phyloP scores from a whole-genome alignment of 2,113 vertebrate genomes.

The Hemicordylus capensis region DNA sequence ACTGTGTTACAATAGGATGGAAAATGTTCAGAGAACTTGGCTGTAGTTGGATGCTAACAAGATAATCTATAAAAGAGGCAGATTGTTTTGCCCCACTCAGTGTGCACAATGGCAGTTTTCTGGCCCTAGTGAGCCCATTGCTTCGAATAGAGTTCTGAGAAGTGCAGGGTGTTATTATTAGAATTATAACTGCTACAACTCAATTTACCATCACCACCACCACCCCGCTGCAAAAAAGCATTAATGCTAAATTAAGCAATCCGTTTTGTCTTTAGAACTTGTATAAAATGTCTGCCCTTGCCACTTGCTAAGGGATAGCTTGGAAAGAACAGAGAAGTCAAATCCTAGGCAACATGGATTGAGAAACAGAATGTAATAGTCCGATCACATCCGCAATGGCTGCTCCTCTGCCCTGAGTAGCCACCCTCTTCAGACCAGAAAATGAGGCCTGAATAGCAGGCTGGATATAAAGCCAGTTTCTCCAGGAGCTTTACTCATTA shows the following conservation, averaged over 20 bases:
- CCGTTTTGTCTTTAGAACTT: not conserved
- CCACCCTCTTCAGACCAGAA: not conserved
- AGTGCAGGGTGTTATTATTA: not conserved
- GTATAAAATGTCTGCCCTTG: not conserved
- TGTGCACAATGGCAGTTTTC: not conserved
- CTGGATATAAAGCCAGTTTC: not conserved
- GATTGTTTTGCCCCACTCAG: not conserved
- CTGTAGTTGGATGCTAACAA: not conserved
- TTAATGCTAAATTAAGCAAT: not conserved
- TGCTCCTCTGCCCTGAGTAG: not conserved
- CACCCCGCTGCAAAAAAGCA: too few species aligned
- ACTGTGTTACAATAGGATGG: not conserved
- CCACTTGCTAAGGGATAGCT: not conserved
- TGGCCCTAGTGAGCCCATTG: not conserved
- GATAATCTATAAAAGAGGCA: not conserved
- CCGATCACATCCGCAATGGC: not conserved
- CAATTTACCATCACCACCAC: too few species aligned
- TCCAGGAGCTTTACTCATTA: not conserved
- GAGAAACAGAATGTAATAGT: not conserved
- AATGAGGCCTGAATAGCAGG: not conserved
- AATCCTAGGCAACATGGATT: not conserved
- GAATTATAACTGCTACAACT: not conserved
- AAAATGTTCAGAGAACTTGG: not conserved
- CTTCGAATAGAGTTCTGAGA: not conserved
- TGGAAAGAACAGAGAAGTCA: not conserved